phyloP scores from a whole-genome alignment of 2,888 invertebrate species.

The Caenorhabditis drosophilae region DNA sequence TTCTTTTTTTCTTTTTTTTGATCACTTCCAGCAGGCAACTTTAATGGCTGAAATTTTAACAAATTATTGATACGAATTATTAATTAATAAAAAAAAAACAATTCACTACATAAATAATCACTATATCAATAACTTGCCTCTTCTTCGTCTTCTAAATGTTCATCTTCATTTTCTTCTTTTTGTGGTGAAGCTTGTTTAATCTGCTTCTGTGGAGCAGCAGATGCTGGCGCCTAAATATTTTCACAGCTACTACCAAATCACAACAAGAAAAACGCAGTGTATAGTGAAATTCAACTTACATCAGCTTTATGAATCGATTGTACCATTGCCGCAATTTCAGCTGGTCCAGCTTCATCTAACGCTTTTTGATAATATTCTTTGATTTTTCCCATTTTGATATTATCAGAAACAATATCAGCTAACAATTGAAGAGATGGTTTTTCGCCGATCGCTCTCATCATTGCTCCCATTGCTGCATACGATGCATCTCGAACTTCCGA shows the following conservation, averaged over 20 bases:
- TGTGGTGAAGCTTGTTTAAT: constrained; percentile 18
- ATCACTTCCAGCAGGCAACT: constrained; percentile 25
- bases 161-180: constrained; percentile 22
- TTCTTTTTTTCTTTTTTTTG: constrained; percentile 30
- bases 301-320: constrained; percentile 51
- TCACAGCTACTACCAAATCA: constrained; percentile 5
- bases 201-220: constrained; percentile 18
- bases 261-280: neutral
- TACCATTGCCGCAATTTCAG: constrained; percentile 52
- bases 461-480: constrained; percentile 89
- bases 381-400: constrained; percentile 49
- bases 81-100: neutral
- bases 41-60: constrained; percentile 17
- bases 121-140: no score
- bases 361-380: constrained; percentile 88
- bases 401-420: constrained; percentile 52
- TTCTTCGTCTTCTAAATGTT: constrained; percentile 9
- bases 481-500: constrained; percentile 89
- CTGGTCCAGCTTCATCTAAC: constrained; percentile 36
- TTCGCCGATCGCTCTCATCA: constrained; percentile 90
- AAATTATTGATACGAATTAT: neutral
- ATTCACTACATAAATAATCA: constrained; percentile 11
- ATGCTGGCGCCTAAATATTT: constrained; percentile 14
- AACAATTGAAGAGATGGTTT: constrained; percentile 76
- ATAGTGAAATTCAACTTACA: constrained; percentile 32